These are phyloP conservation scores for Onthophagus taurus DNA, from an alignment of 1,140 invertebrate genomes.

Conservation along the genomic window DNA sequence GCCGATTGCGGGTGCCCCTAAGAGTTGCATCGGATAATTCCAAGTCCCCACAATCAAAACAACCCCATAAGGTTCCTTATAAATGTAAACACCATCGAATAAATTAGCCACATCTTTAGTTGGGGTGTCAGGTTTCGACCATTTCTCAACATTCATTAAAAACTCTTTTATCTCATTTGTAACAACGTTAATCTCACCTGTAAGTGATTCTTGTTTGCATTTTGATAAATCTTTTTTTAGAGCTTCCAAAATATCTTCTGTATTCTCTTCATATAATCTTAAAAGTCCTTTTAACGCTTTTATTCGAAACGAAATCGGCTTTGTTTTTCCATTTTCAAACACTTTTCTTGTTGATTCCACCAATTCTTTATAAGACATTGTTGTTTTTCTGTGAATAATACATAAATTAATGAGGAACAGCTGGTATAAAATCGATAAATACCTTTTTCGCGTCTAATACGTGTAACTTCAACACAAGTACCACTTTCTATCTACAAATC, in stretches of 20 bases:
- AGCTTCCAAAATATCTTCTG: conserved; percentile 58
- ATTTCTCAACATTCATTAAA: conserved; percentile 54
- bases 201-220: conserved; percentile 54
- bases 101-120: conserved; percentile 49
- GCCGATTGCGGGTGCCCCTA: conserved; percentile 70
- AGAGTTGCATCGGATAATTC: conserved; percentile 95
- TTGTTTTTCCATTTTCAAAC: conserved; percentile 48
- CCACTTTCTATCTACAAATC: no score
- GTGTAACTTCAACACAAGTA: no score
- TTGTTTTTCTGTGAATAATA: no score
- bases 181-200: conserved; percentile 56
- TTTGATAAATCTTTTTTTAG: conserved; percentile 72
- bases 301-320: conserved; percentile 62
- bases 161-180: conserved; percentile 59
- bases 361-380: conserved; percentile 2
- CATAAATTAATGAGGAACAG: no score
- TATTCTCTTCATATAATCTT: conserved; percentile 72
- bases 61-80: conserved; percentile 75
- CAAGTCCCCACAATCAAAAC: conserved; percentile 85
- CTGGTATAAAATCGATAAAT: no score
- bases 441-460: no score
- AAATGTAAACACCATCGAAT: conserved; percentile 57
- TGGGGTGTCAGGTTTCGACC: conserved; percentile 46
- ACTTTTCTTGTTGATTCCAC: conserved; percentile 1
- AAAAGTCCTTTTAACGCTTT: conserved; percentile 64